These are phyloP conservation scores for Anthophora plumipes DNA, from an alignment of 2,888 invertebrate genomes.

Conservation along the genomic window DNA sequence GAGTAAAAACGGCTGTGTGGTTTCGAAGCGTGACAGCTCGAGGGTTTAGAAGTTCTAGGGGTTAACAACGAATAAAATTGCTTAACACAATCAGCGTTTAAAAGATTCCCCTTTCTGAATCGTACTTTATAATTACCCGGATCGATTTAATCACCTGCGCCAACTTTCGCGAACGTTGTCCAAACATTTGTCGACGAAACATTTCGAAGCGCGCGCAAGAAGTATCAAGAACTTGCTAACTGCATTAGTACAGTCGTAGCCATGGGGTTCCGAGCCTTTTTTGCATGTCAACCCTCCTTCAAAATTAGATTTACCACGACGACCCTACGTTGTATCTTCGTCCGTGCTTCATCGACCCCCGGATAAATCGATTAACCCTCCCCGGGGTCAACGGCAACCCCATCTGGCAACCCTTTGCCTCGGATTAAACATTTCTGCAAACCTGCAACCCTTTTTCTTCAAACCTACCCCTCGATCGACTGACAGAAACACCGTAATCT, in stretches of 20 bases:
- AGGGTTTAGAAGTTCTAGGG: too few relatives aligned
- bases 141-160: slow-evolving; percentile 6
- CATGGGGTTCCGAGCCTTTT: not conserved
- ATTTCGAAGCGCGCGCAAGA: slow-evolving; percentile 1
- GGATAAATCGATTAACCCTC: slow-evolving; percentile 37
- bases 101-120: too few relatives aligned
- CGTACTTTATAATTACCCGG: not conserved
- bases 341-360: slow-evolving; percentile 6
- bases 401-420: slow-evolving; percentile 27
- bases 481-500: not conserved
- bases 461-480: not conserved
- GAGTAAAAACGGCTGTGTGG: too few relatives aligned
- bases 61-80: too few relatives aligned
- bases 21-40: too few relatives aligned
- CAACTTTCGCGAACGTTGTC: not conserved
- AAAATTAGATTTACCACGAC: slow-evolving; percentile 27
- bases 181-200: slow-evolving; percentile 21
- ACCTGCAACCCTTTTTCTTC: slow-evolving; percentile 5
- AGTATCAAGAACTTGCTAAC: slow-evolving; percentile 32
- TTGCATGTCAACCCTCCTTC: slow-evolving; percentile 18
- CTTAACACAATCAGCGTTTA: too few relatives aligned
- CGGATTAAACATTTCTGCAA: slow-evolving; percentile 28
- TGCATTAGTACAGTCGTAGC: slow-evolving; percentile 16
- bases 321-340: slow-evolving; percentile 3
- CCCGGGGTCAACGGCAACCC: not conserved